phyloP scores from a whole-genome alignment of 1,140 invertebrate genomes.

The Maniola jurtina region DNA sequence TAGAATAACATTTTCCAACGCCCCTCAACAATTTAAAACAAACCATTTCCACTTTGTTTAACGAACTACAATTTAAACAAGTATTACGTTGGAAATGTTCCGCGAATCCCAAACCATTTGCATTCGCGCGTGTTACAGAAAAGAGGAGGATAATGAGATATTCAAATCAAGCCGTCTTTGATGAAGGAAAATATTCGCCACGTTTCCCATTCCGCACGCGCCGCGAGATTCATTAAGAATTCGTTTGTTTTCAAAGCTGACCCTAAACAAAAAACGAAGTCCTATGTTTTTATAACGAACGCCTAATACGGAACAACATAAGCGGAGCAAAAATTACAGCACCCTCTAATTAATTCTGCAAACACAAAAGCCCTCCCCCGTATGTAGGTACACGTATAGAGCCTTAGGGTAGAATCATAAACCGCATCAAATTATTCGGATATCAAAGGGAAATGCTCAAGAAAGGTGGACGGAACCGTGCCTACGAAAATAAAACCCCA shows the following conservation, averaged over 20 bases:
- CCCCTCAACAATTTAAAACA: conserved; percentile 1
- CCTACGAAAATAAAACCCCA: conserved; percentile 48
- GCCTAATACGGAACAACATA: conserved; percentile 49
- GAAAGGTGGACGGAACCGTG: conserved; percentile 52
- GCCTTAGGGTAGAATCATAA: conserved; percentile 40
- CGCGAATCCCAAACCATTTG: conserved; percentile 19
- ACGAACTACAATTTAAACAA: conserved; percentile 14
- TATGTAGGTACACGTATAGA: conserved; percentile 27
- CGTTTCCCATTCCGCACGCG: conserved; percentile 39
- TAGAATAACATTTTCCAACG: not conserved
- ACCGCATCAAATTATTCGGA: conserved; percentile 55
- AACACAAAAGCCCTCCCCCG: conserved; percentile 42
- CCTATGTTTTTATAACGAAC: conserved; percentile 63
- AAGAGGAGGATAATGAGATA: conserved; percentile 36
- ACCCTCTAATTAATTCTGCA: conserved; percentile 62
- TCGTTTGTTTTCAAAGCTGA: conserved; percentile 51
- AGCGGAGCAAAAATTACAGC: conserved; percentile 58
- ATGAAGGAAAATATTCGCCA: conserved; percentile 38
- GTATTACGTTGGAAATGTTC: conserved; percentile 15
- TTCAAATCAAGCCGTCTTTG: conserved; percentile 40
- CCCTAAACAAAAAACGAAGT: conserved; percentile 53
- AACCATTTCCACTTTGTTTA: conserved; percentile 9
- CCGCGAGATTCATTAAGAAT: conserved; percentile 52
- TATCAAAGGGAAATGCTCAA: conserved; percentile 62
- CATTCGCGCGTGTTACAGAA: conserved; percentile 16